phyloP scores from a whole-genome alignment of 2,888 invertebrate species.

The Ptychoptera contaminata region DNA sequence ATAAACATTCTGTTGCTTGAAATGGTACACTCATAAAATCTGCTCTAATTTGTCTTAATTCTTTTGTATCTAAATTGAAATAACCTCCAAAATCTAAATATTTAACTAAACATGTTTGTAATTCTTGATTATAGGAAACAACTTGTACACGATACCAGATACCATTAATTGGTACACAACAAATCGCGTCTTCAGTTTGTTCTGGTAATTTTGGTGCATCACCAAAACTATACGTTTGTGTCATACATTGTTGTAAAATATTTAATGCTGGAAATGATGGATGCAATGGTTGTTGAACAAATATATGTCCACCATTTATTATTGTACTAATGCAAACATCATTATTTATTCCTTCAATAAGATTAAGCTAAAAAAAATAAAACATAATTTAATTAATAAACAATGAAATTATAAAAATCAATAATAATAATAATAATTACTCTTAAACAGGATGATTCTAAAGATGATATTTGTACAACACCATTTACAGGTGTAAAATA shows the following conservation, averaged over 20 bases:
- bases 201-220: constrained; percentile 68
- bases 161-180: constrained; percentile 62
- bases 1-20: constrained; percentile 89
- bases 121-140: constrained; percentile 48
- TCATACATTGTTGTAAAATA: constrained; percentile 68
- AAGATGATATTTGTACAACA: constrained; percentile 26
- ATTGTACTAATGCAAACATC: constrained; percentile 83
- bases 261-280: constrained; percentile 78
- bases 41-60: constrained; percentile 79
- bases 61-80: constrained; percentile 54
- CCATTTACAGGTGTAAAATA: constrained; percentile 26
- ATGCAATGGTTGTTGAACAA: constrained; percentile 90
- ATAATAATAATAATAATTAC: constrained; percentile 18
- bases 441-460: constrained; percentile 30
- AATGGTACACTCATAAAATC: constrained; percentile 92
- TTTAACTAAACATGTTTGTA: constrained; percentile 62
- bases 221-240: constrained; percentile 58
- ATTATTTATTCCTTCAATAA: constrained; percentile 84
- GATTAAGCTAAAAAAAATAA: constrained; percentile 45
- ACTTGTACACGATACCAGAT: constrained; percentile 87
- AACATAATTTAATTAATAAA: constrained; percentile 2
- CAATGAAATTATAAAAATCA: constrained; percentile 6
- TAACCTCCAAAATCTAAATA: constrained; percentile 95
- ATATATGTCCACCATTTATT: constrained; percentile 75
- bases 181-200: constrained; percentile 64